Evolutionary conservation across 1,140 invertebrate species (phyloP), one percentile per base, ranked within the genome.

Genomic region (Pseudomyrmex gracilis): DNA sequence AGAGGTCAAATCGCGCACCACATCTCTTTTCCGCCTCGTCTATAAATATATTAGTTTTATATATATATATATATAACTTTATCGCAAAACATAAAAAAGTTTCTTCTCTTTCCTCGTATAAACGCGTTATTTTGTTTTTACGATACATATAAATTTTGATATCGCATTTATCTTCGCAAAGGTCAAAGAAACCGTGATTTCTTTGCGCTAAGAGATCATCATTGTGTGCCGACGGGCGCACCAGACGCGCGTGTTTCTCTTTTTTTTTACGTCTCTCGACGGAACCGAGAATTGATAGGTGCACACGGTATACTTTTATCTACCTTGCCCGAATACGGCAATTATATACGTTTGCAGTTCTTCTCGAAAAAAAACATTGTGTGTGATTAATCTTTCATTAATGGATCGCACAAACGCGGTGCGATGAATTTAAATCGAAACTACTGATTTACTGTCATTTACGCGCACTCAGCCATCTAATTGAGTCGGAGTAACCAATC

Each of bases 311-410:
- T 34, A 34, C n/a, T 76, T 76, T 77, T 67, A 53, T 66, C 49
- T 34, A 13, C 34, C 15, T 24, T 76, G 13, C 24, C 13, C 9
- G 24, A 67, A 55, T 53, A 12, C 55, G 34, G 24, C 24, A 77
- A 77, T 77, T 2, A 68, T 7, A 34, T 49, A 7, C 7, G 3
- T 66, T 8, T 34, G 17, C n/a, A 45, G 15, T 2, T 2, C 15
- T 13, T 68, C 13, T 55, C 34, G n/a, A 67, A 34, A 77, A 34
- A 77, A 45, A 2, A 67, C 9, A 24, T n/a, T 45, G 12, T 55
- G n/a, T 77, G 55, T 77, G 45, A 77, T 77, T 77, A 68, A 77
- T 77, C n/a, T 53, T 1, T 1, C 43, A 77, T 67, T 77, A 77
- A 77, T 77, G 34, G 1, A 67, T 45, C 12, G 34, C 34, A 34